A percentile compares a stretch with the other conserved stretches of the same genome.
Evolutionary conservation across 2,888 invertebrate species (phyloP).

Genomic region (Cryptocephalus primarius): DNA sequence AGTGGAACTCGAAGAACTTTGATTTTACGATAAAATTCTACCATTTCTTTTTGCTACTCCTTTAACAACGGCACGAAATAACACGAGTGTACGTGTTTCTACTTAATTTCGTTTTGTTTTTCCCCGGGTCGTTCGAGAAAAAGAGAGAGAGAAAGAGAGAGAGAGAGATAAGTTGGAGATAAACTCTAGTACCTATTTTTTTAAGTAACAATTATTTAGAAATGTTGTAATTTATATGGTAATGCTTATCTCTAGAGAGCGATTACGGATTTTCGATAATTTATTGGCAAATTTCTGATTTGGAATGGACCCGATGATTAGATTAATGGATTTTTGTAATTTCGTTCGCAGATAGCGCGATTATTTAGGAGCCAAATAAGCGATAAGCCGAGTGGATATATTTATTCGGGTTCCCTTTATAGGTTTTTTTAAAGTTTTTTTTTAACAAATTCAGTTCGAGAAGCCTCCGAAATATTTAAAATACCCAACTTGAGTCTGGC

Average conservation of each 20-base stretch:
- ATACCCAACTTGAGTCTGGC: no score
- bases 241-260: slow-evolving; percentile 9
- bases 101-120: slow-evolving; percentile 12
- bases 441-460: no score
- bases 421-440: no score
- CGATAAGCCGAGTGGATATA: no score
- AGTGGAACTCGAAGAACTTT: slow-evolving; percentile 13
- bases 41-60: slow-evolving; percentile 10
- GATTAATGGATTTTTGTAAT: slow-evolving; percentile 9
- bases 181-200: slow-evolving; percentile 8
- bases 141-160: no score
- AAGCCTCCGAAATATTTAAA: no score
- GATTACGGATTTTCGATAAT: slow-evolving; percentile 5
- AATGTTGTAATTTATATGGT: slow-evolving; percentile 13
- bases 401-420: no score
- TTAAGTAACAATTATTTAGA: slow-evolving; percentile 10
- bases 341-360: background rate
- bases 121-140: slow-evolving; percentile 1
- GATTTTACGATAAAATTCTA: slow-evolving; percentile 17
- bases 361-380: background rate
- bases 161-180: slow-evolving; percentile 7
- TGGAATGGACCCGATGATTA: slow-evolving; percentile 7
- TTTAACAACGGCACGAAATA: slow-evolving; percentile 11
- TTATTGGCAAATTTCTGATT: slow-evolving; percentile 10
- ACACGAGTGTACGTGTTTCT: slow-evolving; percentile 12